phyloP scores from a whole-genome alignment of 2,888 invertebrate species.

The Pycnomerus fuliginosus region DNA sequence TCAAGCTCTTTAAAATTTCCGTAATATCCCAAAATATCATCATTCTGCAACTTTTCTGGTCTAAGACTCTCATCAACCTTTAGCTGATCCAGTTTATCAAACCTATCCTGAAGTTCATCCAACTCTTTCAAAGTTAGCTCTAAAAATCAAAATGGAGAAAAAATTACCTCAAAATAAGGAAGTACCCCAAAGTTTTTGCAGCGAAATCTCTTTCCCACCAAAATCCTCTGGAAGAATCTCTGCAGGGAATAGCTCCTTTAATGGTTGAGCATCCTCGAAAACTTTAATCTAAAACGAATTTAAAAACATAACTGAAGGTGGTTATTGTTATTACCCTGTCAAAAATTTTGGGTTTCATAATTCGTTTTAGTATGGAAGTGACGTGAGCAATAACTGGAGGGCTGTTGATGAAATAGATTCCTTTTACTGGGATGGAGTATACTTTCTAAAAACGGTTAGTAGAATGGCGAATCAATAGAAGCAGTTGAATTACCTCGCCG shows the following conservation, averaged over 20 bases:
- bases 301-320: not conserved
- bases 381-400: conserved; percentile 45
- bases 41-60: not conserved
- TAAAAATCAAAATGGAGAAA: not conserved
- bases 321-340: conserved; percentile 43
- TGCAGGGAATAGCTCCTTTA: conserved; percentile 31
- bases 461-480: conserved; percentile 24
- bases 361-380: conserved; percentile 50
- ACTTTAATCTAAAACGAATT: conserved; percentile 30
- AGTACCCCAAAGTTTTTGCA: conserved; percentile 51
- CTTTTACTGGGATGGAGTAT: conserved; percentile 49
- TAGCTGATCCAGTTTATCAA: conserved; percentile 1
- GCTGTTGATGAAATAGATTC: conserved; percentile 54
- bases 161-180: not conserved
- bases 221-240: conserved; percentile 37
- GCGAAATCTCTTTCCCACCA: conserved; percentile 44
- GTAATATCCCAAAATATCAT: conserved; percentile 3
- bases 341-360: conserved; percentile 52
- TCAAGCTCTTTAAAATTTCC: conserved; percentile 1
- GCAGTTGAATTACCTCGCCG: conserved; percentile 12
- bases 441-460: conserved; percentile 52
- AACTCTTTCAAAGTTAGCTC: conserved; percentile 15
- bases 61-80: conserved; percentile 2
- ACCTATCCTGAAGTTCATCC: conserved; percentile 25
- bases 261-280: conserved; percentile 23